Evolutionary conservation across 2,888 invertebrate species (phyloP).

Genomic region (Eustalomyia histrio): DNA sequence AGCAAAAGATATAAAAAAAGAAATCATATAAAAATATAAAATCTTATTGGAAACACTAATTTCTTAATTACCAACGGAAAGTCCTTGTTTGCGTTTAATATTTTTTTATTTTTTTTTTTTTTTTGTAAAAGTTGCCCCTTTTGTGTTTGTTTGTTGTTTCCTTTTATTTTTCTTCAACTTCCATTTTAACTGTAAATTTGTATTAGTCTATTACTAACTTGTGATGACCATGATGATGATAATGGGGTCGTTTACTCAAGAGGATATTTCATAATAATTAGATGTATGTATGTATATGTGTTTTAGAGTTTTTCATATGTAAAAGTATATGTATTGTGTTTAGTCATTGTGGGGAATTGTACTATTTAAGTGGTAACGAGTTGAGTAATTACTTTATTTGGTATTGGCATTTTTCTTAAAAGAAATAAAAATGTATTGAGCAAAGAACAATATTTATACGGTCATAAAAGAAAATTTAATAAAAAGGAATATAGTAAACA

Average conservation of each 20-base stretch:
- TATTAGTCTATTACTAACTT: slow-evolving; percentile 42
- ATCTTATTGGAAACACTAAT: slow-evolving; percentile 58
- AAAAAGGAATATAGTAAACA: neutral
- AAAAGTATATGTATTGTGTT: neutral
- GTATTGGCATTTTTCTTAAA: slow-evolving; percentile 33
- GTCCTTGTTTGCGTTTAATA: slow-evolving; percentile 35
- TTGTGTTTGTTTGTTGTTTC: slow-evolving; percentile 9
- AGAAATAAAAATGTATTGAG: neutral
- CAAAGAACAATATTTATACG: neutral
- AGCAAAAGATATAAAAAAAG: slow-evolving; percentile 15
- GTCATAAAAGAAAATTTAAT: neutral
- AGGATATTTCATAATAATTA: slow-evolving; percentile 25
- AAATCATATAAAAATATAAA: slow-evolving; percentile 26
- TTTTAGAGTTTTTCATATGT: neutral
- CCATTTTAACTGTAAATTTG: slow-evolving; percentile 46
- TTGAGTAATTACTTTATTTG: slow-evolving; percentile 60
- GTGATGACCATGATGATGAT: too few relatives aligned
- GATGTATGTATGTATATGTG: neutral
- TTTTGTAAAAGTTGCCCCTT: neutral
- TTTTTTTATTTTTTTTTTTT: too few relatives aligned
- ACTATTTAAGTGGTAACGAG: slow-evolving; percentile 53
- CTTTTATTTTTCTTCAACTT: neutral
- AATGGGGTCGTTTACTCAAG: slow-evolving; percentile 19
- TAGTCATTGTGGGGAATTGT: slow-evolving; percentile 13
- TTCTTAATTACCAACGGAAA: slow-evolving; percentile 55